Conservation (phyloP, 2,888 invertebrate genomes). For the Molanna angustata region DNA sequence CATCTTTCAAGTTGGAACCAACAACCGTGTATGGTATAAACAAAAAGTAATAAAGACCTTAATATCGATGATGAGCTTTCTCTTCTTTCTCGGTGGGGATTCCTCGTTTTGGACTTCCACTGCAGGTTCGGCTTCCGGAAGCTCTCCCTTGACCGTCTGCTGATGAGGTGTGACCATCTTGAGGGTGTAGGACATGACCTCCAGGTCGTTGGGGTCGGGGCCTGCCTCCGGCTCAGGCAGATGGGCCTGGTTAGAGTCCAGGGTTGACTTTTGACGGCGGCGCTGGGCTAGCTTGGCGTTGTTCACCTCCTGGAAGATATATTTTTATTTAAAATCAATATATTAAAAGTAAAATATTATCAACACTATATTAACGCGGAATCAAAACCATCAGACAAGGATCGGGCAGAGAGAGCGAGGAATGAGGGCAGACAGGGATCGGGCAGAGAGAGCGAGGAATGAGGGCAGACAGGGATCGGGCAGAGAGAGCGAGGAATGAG, state of each 20-base stretch:
- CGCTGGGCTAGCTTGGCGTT: slow-evolving; percentile 69
- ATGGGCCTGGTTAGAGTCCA: background rate
- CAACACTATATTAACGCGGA: too few species aligned
- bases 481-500: too few species aligned
- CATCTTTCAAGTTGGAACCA: too few species aligned
- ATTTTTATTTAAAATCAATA: too few species aligned
- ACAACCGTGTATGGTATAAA: too few species aligned
- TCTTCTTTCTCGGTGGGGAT: slow-evolving; percentile 14
- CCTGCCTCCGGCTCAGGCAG: background rate
- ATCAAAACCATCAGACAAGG: too few species aligned
- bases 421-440: too few species aligned
- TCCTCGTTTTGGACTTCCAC: background rate
- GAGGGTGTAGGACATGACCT: slow-evolving; percentile 24
- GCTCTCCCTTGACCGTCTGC: background rate
- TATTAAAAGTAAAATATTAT: too few species aligned
- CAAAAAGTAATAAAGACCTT: too few species aligned
- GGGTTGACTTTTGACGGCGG: slow-evolving; percentile 52
- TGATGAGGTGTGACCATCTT: background rate
- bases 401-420: too few species aligned
- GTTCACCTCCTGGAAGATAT: slow-evolving; percentile 66
- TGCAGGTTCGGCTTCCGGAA: background rate
- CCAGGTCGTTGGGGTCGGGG: slow-evolving; percentile 12
- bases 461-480: too few species aligned
- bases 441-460: too few species aligned
- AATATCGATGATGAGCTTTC: background rate